These are phyloP conservation scores for Microtus montanus DNA, from an alignment of 2,113 vertebrate species.

Conservation along the genomic window DNA sequence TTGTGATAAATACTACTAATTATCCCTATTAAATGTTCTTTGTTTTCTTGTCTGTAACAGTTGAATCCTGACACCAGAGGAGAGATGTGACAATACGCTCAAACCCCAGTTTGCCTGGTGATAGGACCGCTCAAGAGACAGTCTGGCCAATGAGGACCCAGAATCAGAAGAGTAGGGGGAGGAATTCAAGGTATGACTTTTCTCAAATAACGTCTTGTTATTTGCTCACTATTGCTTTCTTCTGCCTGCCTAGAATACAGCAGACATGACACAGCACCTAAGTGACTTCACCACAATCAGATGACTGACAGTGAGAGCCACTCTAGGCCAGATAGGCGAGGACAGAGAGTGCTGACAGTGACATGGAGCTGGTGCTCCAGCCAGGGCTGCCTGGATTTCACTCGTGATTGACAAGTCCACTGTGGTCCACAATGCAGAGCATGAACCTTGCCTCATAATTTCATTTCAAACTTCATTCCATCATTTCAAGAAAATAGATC, in stretches of 20 bases:
- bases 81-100: background rate
- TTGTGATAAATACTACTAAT: background rate
- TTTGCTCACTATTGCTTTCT: background rate
- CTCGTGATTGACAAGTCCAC: background rate
- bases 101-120: background rate
- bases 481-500: background rate
- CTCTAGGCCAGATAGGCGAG: background rate
- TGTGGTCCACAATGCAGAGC: background rate
- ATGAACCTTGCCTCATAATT: background rate
- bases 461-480: background rate
- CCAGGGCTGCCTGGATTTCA: background rate
- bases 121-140: background rate
- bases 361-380: fast-evolving
- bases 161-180: background rate
- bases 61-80: background rate
- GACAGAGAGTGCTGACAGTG: fast-evolving
- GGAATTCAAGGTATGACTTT: background rate
- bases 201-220: background rate
- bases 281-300: background rate
- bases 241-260: background rate
- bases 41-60: background rate
- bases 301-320: background rate
- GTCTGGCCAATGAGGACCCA: background rate
- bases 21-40: background rate
- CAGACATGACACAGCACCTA: background rate